These are phyloP conservation scores for Pristionchus entomophagus DNA, from an alignment of 2,888 invertebrate genomes.

Conservation along the genomic window DNA sequence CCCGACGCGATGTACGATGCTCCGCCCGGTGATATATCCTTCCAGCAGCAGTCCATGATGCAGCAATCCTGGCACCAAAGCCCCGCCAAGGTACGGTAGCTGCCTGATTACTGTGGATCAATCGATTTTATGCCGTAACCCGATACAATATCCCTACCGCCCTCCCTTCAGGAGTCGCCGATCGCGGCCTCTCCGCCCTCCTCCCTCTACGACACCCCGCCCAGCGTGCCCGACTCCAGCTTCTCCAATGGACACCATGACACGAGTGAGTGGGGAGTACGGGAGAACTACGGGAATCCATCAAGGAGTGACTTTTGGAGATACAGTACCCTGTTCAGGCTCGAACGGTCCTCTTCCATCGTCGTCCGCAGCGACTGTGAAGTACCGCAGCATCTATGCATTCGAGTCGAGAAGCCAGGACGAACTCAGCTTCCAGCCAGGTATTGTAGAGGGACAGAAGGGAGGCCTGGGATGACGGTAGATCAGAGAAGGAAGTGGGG, in stretches of 20 bases:
- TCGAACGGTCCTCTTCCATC: conserved; percentile 47
- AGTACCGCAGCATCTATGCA: conserved; percentile 92
- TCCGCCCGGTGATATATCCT: conserved; percentile 16
- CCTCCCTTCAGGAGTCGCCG: conserved; percentile 5
- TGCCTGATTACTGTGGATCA: not conserved
- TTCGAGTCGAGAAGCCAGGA: conserved; percentile 92
- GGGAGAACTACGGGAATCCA: not conserved
- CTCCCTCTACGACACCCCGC: conserved; percentile 47
- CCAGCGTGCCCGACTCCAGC: conserved; percentile 38
- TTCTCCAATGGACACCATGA: conserved; percentile 45
- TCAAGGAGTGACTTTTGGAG: not conserved
- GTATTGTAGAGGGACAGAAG: not conserved
- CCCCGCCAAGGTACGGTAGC: conserved; percentile 23
- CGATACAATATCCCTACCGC: not conserved
- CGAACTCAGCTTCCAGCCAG: conserved; percentile 90
- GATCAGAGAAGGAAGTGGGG: too few relatives aligned
- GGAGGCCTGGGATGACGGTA: too few relatives aligned
- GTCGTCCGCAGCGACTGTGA: conserved; percentile 77
- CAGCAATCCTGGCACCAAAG: conserved; percentile 27
- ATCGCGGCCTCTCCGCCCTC: not conserved
- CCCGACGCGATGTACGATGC: conserved; percentile 38
- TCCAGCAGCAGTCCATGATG: not conserved
- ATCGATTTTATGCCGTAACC: not conserved
- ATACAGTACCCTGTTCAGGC: conserved; percentile 1
- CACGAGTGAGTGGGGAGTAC: conserved; percentile 20